A percentile compares a stretch with the other conserved stretches of the same genome.
phyloP scores from a whole-genome alignment of 2,888 invertebrate species.

The Lampropteryx suffumata region DNA sequence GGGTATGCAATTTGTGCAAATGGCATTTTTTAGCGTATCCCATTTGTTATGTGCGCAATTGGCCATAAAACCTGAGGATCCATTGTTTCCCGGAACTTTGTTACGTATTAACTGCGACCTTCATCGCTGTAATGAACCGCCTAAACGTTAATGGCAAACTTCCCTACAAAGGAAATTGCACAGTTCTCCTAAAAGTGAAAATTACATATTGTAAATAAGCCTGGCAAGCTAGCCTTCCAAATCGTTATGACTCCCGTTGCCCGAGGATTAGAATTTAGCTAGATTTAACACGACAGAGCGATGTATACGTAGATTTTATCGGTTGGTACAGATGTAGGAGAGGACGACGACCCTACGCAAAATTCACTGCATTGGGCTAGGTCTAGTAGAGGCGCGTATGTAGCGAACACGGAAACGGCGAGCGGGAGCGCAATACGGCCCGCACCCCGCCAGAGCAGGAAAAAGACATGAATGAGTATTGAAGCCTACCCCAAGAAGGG shows the following conservation, averaged over 20 bases:
- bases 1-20: constrained; percentile 71
- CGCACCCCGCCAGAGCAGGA: constrained; percentile 65
- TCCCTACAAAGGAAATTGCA: constrained; percentile 57
- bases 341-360: constrained; percentile 83
- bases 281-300: constrained; percentile 49
- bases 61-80: constrained; percentile 52
- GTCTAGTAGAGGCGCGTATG: constrained; percentile 79
- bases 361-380: constrained; percentile 84
- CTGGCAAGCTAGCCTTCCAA: constrained; percentile 31
- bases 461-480: constrained; percentile 80
- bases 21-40: constrained; percentile 59
- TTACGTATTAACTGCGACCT: constrained; percentile 37
- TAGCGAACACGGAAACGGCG: constrained; percentile 73
- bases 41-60: constrained; percentile 49
- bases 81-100: constrained; percentile 49
- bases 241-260: constrained; percentile 23
- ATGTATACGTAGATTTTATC: constrained; percentile 38
- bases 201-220: constrained; percentile 41
- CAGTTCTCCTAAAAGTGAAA: constrained; percentile 59
- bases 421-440: constrained; percentile 67
- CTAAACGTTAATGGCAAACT: constrained; percentile 40
- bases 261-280: constrained; percentile 50
- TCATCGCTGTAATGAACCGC: constrained; percentile 42
- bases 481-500: constrained; percentile 81
- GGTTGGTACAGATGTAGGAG: constrained; percentile 56